These are phyloP conservation scores for Tinea pellionella DNA, from an alignment of 2,888 invertebrate genomes.

Conservation along the genomic window DNA sequence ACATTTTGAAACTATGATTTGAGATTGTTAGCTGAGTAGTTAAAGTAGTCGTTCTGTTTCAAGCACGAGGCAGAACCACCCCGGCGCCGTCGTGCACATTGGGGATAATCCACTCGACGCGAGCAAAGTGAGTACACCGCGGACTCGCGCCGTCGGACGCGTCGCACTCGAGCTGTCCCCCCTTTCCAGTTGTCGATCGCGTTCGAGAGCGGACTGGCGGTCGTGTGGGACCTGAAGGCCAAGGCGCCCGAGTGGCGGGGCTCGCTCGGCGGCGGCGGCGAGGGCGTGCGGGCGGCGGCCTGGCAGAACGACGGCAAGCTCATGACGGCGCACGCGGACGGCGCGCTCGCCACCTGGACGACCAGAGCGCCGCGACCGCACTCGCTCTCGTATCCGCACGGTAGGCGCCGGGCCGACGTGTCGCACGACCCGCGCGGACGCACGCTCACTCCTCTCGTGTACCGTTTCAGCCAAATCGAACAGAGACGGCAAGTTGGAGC, in stretches of 20 bases:
- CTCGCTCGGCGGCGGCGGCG: slow-evolving; percentile 77
- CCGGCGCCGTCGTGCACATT: slow-evolving; percentile 95
- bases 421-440: neutral
- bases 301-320: slow-evolving; percentile 99
- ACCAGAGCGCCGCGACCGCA: slow-evolving; percentile 82
- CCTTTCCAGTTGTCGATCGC: slow-evolving; percentile 88
- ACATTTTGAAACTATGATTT: no score
- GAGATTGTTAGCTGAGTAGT: no score
- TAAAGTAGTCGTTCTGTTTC: slow-evolving; percentile 31
- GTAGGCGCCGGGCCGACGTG: slow-evolving; percentile 48
- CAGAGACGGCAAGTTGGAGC: slow-evolving; percentile 92
- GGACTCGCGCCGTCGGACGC: neutral
- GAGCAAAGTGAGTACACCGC: slow-evolving; percentile 80
- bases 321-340: slow-evolving; percentile 96
- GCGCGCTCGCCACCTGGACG: slow-evolving; percentile 95
- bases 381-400: slow-evolving; percentile 90
- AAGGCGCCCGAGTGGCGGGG: slow-evolving; percentile 89
- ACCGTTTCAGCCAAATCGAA: slow-evolving; percentile 82
- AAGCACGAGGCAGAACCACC: slow-evolving; percentile 95
- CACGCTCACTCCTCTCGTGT: neutral
- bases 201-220: slow-evolving; percentile 93
- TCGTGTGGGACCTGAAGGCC: slow-evolving; percentile 94
- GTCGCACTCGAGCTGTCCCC: no score
- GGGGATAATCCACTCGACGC: slow-evolving; percentile 97
- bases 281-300: slow-evolving; percentile 85